Percentiles rank a stretch among this genome's conserved stretches.
These are phyloP conservation scores for Enoplosus armatus DNA, from an alignment of 2,797 vertebrate genomes.

Conservation along the genomic window DNA sequence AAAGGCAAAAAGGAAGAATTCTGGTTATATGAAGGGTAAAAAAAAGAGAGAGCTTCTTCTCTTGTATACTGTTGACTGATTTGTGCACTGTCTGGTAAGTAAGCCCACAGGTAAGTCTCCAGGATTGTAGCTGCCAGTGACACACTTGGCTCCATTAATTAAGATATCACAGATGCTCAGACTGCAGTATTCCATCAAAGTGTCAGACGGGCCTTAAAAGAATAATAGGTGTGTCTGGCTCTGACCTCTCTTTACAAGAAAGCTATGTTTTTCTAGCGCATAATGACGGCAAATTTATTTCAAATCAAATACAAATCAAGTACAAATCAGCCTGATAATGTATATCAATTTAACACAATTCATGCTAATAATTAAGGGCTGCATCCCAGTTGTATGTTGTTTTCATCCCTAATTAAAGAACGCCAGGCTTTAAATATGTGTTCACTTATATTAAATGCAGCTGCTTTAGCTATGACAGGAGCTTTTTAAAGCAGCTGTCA, in stretches of 20 bases:
- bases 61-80: constrained; percentile 19
- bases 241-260: constrained; percentile 24
- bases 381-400: background rate
- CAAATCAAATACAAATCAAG: too few species aligned
- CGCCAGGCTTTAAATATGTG: background rate
- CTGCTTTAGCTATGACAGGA: constrained; percentile 8
- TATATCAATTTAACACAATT: background rate
- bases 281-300: constrained; percentile 19
- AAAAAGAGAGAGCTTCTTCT: constrained; percentile 10
- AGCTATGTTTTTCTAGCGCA: background rate
- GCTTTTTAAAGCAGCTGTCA: constrained; percentile 43
- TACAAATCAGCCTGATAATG: constrained; percentile 16
- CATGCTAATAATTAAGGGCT: constrained; percentile 1
- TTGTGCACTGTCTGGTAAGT: constrained; percentile 17
- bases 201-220: constrained; percentile 51
- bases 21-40: constrained; percentile 26
- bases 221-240: constrained; percentile 57
- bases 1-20: constrained; percentile 47
- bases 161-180: constrained; percentile 51
- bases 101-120: constrained; percentile 40
- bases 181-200: constrained; percentile 58
- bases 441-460: constrained; percentile 7
- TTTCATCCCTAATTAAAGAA: background rate
- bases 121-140: constrained; percentile 30
- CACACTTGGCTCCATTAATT: constrained; percentile 56